Evolutionary conservation across 2,797 vertebrate genomes (phyloP).

Genomic region (Simalia tracyae): DNA sequence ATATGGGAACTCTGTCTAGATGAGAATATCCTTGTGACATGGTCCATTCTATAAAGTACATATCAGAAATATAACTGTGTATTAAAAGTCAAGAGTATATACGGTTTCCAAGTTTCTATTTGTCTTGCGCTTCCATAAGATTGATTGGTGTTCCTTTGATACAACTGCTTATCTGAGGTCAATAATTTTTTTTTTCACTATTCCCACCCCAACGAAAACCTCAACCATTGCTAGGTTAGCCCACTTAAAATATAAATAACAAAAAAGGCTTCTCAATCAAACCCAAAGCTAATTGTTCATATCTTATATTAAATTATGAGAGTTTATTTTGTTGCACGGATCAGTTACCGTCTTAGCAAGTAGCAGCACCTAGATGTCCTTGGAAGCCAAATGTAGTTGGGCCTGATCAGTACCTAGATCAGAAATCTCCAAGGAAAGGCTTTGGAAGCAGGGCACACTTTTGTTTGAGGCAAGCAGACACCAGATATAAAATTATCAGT

Average conservation of each 20-base stretch:
- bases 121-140: background rate
- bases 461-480: background rate
- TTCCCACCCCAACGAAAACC: background rate
- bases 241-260: background rate
- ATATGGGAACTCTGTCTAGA: background rate
- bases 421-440: background rate
- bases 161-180: background rate
- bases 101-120: background rate
- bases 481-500: background rate
- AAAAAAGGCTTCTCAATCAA: background rate
- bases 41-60: background rate
- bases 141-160: background rate
- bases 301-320: background rate
- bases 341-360: background rate
- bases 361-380: background rate
- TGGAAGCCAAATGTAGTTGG: background rate
- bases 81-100: too few relatives aligned
- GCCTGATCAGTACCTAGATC: background rate
- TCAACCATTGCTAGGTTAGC: background rate
- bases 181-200: too few relatives aligned
- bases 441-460: background rate
- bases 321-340: background rate
- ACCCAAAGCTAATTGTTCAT: background rate
- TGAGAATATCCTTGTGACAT: background rate
- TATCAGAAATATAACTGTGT: background rate